Evolutionary conservation across 2,113 vertebrate species (phyloP), one percentile per base, ranked within the genome.

Genomic region (Parus major): DNA sequence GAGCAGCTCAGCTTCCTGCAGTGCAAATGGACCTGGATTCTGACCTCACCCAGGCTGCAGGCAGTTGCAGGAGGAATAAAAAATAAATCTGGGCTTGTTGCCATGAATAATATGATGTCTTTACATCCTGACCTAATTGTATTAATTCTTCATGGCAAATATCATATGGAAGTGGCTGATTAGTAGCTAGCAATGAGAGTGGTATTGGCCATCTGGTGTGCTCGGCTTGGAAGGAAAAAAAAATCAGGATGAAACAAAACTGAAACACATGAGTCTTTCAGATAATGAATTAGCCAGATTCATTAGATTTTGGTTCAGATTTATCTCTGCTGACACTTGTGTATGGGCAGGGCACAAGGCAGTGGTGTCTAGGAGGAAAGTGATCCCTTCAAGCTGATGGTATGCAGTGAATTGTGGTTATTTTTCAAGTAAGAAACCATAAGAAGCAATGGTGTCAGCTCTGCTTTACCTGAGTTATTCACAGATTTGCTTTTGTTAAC

Each of bases 111-210:
- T 95, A 82, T 86, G 86, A 92, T 79, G 88, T 86, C 93, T 96
- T 96, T 97, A 92, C 95, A 93, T 96, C 86, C 94, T 95, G 93
- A 89, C 83, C 72, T 95, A 92, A 92, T 96, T 94, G 93, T 96
- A 96, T 95, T 94, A 96, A 96, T 96, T 93, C 78, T 95, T 95
- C 77, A 90, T 92, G 88, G 96, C 82, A 86, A 92, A 96, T 96
- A 94, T 95, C 91, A 80, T 90, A 93, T 79, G 91, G 89, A 96
- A 95, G 72, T 79, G 72, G 60, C 86, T 93, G 89, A 92, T 92
- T 93, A 91, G 93, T 88, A 73, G 89, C 79, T 78, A 86, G 50
- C 31, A 88, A 94, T 89, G 93, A 85, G 64, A 95, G 68, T 72
- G 52, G 68, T 70, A 78, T 55, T 92, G 93, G 84, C 94, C 96